A percentile compares a stretch with the other conserved stretches of the same genome.
Conservation (phyloP, 2,113 vertebrate species). For the Malurus elegans region DNA sequence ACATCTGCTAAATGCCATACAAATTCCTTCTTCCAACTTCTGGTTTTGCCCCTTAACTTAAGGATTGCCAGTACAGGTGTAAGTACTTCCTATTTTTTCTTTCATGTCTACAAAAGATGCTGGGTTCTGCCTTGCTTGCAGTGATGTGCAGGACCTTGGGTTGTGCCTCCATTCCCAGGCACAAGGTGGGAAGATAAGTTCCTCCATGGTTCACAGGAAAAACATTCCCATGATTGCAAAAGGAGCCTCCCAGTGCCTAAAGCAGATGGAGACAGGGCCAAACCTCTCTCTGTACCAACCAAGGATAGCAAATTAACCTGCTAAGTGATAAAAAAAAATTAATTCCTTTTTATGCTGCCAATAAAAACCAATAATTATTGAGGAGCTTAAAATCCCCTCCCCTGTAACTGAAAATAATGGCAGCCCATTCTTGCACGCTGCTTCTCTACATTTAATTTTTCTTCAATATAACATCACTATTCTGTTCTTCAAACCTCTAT, state of each 20-base stretch:
- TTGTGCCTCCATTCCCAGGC: neutral
- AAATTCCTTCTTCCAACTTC: neutral
- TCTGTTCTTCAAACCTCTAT: neutral
- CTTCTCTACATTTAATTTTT: neutral
- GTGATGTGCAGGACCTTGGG: neutral
- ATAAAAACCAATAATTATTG: neutral
- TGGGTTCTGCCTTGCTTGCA: neutral
- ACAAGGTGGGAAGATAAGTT: neutral
- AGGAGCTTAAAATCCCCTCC: neutral
- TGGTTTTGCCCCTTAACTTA: neutral
- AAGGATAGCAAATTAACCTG: neutral
- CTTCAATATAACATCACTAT: neutral
- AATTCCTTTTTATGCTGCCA: neutral
- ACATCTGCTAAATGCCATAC: neutral
- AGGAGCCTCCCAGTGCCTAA: neutral
- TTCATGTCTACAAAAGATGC: accelerated
- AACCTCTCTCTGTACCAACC: neutral
- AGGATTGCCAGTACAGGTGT: neutral
- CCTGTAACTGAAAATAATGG: neutral
- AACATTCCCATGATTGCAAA: neutral
- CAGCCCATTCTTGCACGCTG: neutral
- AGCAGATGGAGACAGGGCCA: neutral
- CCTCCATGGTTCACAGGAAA: neutral
- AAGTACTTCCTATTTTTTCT: neutral
- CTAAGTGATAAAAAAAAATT: neutral